Conservation (phyloP, 1,140 invertebrate species). For the Pomacea maculata region DNA sequence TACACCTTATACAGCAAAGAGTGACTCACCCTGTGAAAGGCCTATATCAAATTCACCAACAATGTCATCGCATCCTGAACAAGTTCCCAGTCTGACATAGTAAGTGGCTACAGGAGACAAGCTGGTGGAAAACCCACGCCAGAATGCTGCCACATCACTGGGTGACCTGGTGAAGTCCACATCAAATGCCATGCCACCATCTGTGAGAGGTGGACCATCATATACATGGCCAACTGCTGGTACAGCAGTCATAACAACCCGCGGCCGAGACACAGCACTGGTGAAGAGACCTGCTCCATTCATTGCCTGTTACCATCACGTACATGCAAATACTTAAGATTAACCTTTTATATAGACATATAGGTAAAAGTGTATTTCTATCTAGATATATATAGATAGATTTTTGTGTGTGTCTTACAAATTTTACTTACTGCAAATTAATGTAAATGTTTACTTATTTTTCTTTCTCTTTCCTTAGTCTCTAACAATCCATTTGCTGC, state of each 20-base stretch:
- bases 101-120: slow-evolving; percentile 31
- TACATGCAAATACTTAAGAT: too few relatives aligned
- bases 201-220: slow-evolving; percentile 21
- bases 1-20: too few relatives aligned
- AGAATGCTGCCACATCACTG: slow-evolving; percentile 19
- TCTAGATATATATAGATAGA: too few relatives aligned
- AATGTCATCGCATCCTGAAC: slow-evolving; percentile 36
- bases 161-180: slow-evolving; percentile 25
- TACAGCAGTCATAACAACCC: slow-evolving; percentile 27
- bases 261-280: slow-evolving; percentile 28
- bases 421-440: too few relatives aligned
- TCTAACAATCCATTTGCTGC: too few relatives aligned
- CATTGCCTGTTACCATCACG: slow-evolving; percentile 25
- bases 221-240: slow-evolving; percentile 36
- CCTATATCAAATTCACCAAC: slow-evolving; percentile 23
- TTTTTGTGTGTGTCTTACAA: too few relatives aligned
- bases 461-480: too few relatives aligned
- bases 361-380: too few relatives aligned
- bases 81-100: slow-evolving; percentile 35
- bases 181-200: neutral
- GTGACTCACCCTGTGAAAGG: neutral
- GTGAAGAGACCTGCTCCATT: slow-evolving; percentile 41
- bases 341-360: too few relatives aligned
- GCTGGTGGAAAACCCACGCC: slow-evolving; percentile 35
- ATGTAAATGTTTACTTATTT: too few relatives aligned